Evolutionary conservation across 2,888 invertebrate species (phyloP).

Genomic region (Drosophila neutralis): DNA sequence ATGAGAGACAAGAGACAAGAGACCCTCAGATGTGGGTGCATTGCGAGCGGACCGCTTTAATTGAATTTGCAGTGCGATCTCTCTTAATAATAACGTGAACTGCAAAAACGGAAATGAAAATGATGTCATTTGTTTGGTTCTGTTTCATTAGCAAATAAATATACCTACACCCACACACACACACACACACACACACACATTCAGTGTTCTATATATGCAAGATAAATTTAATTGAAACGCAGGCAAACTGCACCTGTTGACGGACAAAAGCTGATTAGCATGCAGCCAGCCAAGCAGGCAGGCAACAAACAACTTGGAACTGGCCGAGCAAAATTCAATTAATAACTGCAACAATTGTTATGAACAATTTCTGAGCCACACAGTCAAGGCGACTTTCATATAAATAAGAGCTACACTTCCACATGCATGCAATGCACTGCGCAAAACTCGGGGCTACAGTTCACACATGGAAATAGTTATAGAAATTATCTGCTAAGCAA

Average conservation of each 20-base stretch:
- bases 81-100: conserved; percentile 30
- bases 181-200: background rate
- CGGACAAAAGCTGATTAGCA: conserved; percentile 67
- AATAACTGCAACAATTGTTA: conserved; percentile 38
- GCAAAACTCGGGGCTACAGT: background rate
- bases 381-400: conserved; percentile 1
- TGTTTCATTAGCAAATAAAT: conserved; percentile 45
- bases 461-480: background rate
- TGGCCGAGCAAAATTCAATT: conserved; percentile 45
- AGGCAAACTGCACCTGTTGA: conserved; percentile 55
- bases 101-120: conserved; percentile 76
- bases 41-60: conserved; percentile 61
- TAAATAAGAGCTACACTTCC: background rate
- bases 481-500: background rate
- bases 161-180: background rate
- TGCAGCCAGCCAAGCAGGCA: conserved; percentile 14
- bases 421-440: conserved; percentile 30
- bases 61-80: conserved; percentile 63
- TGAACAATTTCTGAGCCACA: conserved; percentile 19
- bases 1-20: background rate
- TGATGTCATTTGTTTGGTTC: conserved; percentile 67
- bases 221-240: conserved; percentile 51
- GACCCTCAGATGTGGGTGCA: conserved; percentile 53
- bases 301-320: background rate
- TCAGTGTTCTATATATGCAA: background rate